Evolutionary conservation across 2,797 vertebrate genomes (phyloP).

Genomic region (Australoheros facetus): DNA sequence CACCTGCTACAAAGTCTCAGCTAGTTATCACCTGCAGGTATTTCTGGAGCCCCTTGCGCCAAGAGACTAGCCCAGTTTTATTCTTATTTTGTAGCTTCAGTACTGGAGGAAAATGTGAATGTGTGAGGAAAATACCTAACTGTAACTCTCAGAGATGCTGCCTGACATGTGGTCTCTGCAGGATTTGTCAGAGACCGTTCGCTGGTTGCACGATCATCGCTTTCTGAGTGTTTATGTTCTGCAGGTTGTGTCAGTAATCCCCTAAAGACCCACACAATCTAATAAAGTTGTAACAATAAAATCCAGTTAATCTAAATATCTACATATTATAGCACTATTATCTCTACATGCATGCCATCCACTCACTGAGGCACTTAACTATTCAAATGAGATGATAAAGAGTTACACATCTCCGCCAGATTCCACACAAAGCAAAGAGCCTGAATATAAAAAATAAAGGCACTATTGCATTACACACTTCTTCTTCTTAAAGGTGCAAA

Average conservation of each 20-base stretch:
- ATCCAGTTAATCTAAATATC: constrained; percentile 9
- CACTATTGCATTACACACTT: background rate
- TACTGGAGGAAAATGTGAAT: constrained; percentile 45
- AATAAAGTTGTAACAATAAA: constrained; percentile 15
- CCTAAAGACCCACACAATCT: constrained; percentile 1
- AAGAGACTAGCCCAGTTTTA: constrained; percentile 43
- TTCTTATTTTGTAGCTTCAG: constrained; percentile 14
- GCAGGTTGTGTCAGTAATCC: background rate
- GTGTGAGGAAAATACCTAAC: constrained; percentile 62
- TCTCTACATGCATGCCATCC: background rate
- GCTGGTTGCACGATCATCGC: constrained; percentile 1
- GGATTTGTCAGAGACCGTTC: constrained; percentile 36
- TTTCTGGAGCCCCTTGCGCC: constrained; percentile 58
- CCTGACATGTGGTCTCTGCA: constrained; percentile 29
- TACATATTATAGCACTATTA: background rate
- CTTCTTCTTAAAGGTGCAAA: background rate
- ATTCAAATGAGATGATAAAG: background rate
- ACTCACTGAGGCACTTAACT: background rate
- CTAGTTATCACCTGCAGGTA: constrained; percentile 74
- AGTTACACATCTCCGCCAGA: background rate
- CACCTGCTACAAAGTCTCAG: constrained; percentile 69
- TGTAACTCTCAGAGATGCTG: constrained; percentile 23
- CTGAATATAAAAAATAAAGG: background rate
- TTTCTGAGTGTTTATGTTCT: constrained; percentile 7
- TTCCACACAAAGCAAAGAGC: background rate